A percentile compares a stretch with the other conserved stretches of the same genome.
Evolutionary conservation across 2,113 vertebrate genomes (phyloP).

Genomic region (Papio anubis): DNA sequence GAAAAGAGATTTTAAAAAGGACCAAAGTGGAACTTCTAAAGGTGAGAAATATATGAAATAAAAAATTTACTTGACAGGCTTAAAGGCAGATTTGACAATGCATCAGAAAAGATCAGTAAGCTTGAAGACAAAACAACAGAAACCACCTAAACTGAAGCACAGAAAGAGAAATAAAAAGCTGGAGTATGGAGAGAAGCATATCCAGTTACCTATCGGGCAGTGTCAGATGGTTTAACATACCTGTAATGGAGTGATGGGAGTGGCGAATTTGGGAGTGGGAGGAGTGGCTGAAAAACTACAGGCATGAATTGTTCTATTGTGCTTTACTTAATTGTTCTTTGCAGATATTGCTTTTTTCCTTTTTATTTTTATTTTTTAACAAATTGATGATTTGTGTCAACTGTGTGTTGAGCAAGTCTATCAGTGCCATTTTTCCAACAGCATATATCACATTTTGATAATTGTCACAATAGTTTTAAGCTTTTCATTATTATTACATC

Average conservation of each 20-base stretch:
- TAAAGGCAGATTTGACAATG: neutral
- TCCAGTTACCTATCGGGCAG: neutral
- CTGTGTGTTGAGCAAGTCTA: neutral
- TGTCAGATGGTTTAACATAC: neutral
- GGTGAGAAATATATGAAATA: neutral
- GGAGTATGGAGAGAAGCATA: neutral
- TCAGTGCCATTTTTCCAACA: neutral
- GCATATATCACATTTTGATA: neutral
- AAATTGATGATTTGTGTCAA: neutral
- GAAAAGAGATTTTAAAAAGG: neutral
- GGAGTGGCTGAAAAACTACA: neutral
- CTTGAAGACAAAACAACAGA: neutral
- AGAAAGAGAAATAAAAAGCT: neutral
- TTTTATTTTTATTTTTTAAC: neutral
- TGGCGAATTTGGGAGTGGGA: neutral
- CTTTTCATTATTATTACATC: neutral
- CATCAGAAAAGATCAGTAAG: neutral
- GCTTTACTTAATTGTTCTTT: neutral
- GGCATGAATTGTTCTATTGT: neutral
- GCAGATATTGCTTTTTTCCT: neutral
- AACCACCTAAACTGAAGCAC: neutral
- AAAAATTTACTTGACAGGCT: neutral
- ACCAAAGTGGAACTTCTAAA: neutral
- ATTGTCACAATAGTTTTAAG: neutral
- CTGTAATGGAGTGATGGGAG: neutral